Evolutionary conservation across 2,888 invertebrate species (phyloP), one percentile per base, ranked within the genome.

Genomic region (Cenopis cana): DNA sequence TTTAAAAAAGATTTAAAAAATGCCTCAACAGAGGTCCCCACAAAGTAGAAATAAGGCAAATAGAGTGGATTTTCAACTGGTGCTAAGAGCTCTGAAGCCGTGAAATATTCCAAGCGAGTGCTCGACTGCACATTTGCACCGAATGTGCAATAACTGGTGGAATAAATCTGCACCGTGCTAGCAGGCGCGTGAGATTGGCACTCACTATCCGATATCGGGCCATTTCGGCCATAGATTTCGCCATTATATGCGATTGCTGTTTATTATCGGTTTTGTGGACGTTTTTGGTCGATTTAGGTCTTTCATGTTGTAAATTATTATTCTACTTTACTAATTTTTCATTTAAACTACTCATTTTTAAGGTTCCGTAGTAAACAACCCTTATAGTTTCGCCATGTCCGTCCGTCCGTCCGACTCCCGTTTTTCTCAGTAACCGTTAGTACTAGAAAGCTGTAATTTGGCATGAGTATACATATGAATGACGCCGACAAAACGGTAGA

Each of bases 81-180:
- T 60, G 62, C 69, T 77, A 73, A 80, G 73, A 73, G 74, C 52
- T 72, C 74, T 68, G 60, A 57, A 70, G 76, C 75, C 72, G 79
- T 83, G 79, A 85, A 83, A 83, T 85, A 85, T 84, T 81, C 82
- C 79, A 73, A 74, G 57, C 76, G 77, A 73, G 80, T 78, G 78
- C 82, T 78, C 77, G 78, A 76, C 79, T 78, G 82, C 85, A 85
- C 83, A 84, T 83, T 86, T 85, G 82, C 79, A 69, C 78, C 79
- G 80, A 86, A 86, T 85, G 83, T 86, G 86, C 85, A 86, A 86
- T 87, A 86, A 84, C 85, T 77, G 78, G 75, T 68, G 76, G 77
- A 77, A 85, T 86, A 87, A 86, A 87, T 87, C 86, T 84, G 75
- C 76, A 50, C 75, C 71, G 78, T 75, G 79, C 81, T 81, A 82